Conservation (phyloP, 2,113 vertebrate genomes). For the Oreochromis tanganicae region DNA sequence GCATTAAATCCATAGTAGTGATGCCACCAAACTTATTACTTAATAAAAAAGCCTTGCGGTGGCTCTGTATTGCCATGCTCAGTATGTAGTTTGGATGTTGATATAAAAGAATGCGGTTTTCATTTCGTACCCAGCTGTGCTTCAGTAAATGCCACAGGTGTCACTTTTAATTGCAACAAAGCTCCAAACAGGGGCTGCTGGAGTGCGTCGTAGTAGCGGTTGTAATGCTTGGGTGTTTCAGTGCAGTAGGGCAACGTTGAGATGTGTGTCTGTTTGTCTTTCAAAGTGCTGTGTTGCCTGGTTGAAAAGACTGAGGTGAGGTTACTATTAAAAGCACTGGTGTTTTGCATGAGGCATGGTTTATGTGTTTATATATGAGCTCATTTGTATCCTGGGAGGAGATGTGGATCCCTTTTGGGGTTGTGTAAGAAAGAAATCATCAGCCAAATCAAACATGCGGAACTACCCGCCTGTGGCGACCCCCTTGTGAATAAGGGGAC, state of each 20-base stretch:
- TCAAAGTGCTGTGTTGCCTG: conserved; percentile 9
- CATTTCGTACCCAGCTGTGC: conserved; percentile 11
- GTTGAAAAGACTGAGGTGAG: conserved; percentile 3
- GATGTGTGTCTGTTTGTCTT: not conserved
- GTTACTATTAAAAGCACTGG: conserved; percentile 27
- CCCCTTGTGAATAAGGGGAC: not conserved
- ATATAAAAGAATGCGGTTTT: not conserved
- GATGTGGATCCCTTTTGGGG: not conserved
- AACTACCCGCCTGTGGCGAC: not conserved
- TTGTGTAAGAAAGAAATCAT: not conserved
- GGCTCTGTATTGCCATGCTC: not conserved
- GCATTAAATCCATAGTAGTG: not conserved
- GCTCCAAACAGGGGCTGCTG: not conserved
- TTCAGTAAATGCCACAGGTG: conserved; percentile 25
- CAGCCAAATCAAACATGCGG: not conserved
- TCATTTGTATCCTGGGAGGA: not conserved
- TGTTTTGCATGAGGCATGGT: conserved; percentile 42
- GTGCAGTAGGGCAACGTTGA: not conserved
- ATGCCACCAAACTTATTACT: not conserved
- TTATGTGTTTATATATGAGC: conserved; percentile 14
- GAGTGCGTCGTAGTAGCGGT: not conserved
- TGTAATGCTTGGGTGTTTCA: not conserved
- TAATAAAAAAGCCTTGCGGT: not conserved
- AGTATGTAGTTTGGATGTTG: conserved; percentile 1
- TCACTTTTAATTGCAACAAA: conserved; percentile 6